These are phyloP conservation scores for Tetrax tetrax DNA, from an alignment of 2,113 vertebrate genomes.

Conservation along the genomic window DNA sequence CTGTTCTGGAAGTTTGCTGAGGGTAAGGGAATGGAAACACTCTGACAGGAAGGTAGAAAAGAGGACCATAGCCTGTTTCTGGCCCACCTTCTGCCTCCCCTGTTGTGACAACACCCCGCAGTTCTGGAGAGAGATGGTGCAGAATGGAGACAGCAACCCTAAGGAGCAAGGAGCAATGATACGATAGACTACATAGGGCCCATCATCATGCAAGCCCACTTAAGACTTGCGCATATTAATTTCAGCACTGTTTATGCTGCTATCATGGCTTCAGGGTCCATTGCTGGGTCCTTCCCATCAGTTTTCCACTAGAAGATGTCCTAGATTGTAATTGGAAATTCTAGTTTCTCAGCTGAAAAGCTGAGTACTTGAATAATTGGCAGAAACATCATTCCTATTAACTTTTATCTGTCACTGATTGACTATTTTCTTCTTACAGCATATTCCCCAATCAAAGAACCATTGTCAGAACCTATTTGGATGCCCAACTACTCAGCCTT, in stretches of 20 bases:
- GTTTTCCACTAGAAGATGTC: background rate
- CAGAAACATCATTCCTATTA: background rate
- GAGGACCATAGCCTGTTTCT: background rate
- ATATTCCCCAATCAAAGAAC: background rate
- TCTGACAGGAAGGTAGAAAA: background rate
- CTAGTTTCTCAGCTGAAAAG: background rate
- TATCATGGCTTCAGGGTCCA: background rate
- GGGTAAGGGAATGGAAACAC: background rate
- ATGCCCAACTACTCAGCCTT: background rate
- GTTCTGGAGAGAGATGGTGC: background rate
- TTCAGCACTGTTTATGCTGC: background rate
- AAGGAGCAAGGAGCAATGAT: background rate
- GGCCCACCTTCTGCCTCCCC: background rate
- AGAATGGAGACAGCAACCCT: background rate
- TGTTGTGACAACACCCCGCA: background rate
- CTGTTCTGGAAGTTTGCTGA: background rate
- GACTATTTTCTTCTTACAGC: background rate
- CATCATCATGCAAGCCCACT: accelerated
- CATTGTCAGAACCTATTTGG: background rate
- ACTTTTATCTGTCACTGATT: background rate
- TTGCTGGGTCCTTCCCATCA: background rate
- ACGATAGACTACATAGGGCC: background rate
- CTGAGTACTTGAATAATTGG: background rate
- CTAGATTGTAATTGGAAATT: background rate
- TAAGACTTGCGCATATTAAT: background rate